Evolutionary conservation across 2,113 vertebrate species (phyloP), one percentile per base, ranked within the genome.

Genomic region (Tetrao urogallus): DNA sequence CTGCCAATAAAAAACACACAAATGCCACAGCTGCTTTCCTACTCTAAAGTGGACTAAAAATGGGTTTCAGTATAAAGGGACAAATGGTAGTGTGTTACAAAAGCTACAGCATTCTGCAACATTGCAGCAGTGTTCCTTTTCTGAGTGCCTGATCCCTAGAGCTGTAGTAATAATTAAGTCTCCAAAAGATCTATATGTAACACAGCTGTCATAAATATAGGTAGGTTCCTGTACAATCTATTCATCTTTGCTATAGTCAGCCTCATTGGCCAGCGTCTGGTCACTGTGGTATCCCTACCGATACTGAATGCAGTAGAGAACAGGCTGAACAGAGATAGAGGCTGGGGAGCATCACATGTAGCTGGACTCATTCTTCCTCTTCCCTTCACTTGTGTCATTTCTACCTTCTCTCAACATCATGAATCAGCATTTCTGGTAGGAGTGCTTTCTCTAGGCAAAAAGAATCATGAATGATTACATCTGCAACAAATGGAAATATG

Each of bases 11-110:
- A 93, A 95, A 80, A 72, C 34, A 69, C 60, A 48, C 6, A 40
- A 42, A 58, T 82, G 60, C 67, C 22, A 85, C 71, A 77, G 69
- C n/a, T 91, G 79, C 88, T 96, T 91, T 91, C 64, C 60, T 94
- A 28, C 63, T 91, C 40, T 85, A 48, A 57, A 13, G 18, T 58
- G 42, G 40, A 30, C 64, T 87, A 54, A 89, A 94, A 48, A 78
- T 52, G 57, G 67, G 22, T 43, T 85, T 85, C 63, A 70, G 13
- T 36, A 66, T 65, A 69, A 91, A 71, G 81, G 32, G n/a, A 67
- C 18, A 89, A 74, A 85, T 70, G 57, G 56, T 36, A 47, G 52
- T 13, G 25, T 79, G 40, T 57, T 82, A 77, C 11, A 74, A 81
- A 92, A 93, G 77, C 27, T 48, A 64, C 61, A 57, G 27, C 36